Conservation (phyloP, 2,113 vertebrate genomes). For the Callaeas wilsoni region DNA sequence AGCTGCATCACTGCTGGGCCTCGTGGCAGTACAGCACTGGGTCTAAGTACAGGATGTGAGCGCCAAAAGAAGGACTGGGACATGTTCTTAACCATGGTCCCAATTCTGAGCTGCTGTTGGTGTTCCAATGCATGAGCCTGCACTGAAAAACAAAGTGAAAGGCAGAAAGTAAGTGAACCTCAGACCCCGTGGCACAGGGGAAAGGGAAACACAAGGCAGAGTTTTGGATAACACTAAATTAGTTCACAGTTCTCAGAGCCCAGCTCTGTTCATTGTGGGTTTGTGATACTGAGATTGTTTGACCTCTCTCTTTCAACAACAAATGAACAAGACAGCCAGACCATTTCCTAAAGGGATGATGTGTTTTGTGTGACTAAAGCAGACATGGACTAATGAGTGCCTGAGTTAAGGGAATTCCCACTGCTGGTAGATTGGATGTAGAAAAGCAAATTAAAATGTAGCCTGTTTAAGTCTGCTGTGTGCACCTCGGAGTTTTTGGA, state of each 20-base stretch:
- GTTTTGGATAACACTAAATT: not conserved
- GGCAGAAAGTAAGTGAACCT: not conserved
- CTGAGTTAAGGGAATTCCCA: not conserved
- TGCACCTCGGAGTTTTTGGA: not conserved
- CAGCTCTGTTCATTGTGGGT: not conserved
- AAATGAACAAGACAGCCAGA: not conserved
- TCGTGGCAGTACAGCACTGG: fast-evolving
- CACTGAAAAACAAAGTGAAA: not conserved
- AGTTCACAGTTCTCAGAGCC: not conserved
- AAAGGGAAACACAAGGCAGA: not conserved
- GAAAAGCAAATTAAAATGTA: not conserved
- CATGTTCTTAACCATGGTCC: fast-evolving
- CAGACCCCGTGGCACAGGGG: not conserved
- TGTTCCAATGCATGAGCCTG: not conserved
- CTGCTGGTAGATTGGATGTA: not conserved
- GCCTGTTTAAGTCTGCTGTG: not conserved
- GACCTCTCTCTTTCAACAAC: not conserved
- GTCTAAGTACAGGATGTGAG: fast-evolving
- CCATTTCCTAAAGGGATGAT: not conserved
- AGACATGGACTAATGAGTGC: not conserved
- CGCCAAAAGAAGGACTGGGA: too few species aligned
- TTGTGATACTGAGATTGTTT: not conserved
- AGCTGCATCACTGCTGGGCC: not conserved
- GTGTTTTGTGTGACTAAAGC: not conserved
- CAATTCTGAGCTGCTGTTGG: not conserved